Evolutionary conservation across 2,888 invertebrate species (phyloP).

Genomic region (Metellina segmentata): DNA sequence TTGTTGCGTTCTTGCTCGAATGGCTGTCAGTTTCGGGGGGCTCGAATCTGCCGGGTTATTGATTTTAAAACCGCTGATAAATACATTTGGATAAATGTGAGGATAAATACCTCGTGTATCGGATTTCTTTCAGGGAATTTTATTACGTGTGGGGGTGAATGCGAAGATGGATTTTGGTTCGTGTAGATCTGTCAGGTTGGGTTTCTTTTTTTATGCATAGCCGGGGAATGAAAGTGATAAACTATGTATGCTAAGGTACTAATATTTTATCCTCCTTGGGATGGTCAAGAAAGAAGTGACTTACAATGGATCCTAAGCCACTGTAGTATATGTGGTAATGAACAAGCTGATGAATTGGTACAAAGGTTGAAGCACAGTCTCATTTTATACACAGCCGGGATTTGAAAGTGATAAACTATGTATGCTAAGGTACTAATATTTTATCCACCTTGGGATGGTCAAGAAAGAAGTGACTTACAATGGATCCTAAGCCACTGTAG

Average conservation of each 20-base stretch:
- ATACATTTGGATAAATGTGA: conserved; percentile 61
- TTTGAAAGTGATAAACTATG: no score
- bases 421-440: no score
- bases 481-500: no score
- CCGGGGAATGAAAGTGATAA: no score
- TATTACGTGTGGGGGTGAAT: not conserved
- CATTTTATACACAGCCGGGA: not conserved
- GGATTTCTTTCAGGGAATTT: conserved; percentile 32
- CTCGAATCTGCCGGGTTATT: conserved; percentile 13
- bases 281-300: no score
- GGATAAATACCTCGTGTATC: conserved; percentile 25
- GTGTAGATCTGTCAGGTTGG: not conserved
- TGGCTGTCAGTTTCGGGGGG: conserved; percentile 12
- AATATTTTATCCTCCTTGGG: no score
- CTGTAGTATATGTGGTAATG: no score
- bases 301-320: no score
- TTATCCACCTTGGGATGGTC: no score
- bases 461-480: no score
- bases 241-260: no score
- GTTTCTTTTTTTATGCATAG: not conserved
- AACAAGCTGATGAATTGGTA: no score
- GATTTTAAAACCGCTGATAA: conserved; percentile 65
- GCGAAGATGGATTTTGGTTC: not conserved
- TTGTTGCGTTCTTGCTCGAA: conserved; percentile 5
- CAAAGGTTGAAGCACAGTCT: not conserved